These are phyloP conservation scores for Halichoerus grypus DNA, from an alignment of 2,113 vertebrate genomes.

Conservation along the genomic window DNA sequence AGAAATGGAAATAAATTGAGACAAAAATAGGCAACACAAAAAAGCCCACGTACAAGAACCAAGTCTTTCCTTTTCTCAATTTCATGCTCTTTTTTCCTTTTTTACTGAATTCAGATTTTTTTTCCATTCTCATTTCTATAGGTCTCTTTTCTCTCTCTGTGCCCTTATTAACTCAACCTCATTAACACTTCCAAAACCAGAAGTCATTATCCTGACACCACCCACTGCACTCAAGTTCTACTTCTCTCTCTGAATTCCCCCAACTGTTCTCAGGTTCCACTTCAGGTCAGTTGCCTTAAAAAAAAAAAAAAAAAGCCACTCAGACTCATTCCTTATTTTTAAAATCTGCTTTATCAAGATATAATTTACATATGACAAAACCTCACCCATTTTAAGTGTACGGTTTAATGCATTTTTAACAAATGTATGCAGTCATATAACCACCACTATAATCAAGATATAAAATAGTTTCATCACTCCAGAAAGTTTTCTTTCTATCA, in stretches of 20 bases:
- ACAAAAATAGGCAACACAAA: background rate
- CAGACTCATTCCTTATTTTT: slow-evolving; percentile 23
- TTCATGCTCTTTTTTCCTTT: background rate
- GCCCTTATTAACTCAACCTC: slow-evolving; percentile 56
- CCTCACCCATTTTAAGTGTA: background rate
- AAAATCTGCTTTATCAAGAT: background rate
- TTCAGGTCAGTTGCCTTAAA: slow-evolving; percentile 41
- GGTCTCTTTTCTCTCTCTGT: background rate
- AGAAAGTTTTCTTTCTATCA: background rate
- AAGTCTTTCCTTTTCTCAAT: background rate
- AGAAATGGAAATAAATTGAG: background rate
- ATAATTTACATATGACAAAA: background rate
- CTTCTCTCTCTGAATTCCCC: slow-evolving; percentile 43
- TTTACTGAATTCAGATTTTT: background rate
- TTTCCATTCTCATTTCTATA: background rate
- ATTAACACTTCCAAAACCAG: slow-evolving; percentile 62
- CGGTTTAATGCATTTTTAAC: background rate
- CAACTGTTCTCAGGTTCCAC: background rate
- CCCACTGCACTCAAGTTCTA: background rate
- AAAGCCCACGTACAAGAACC: background rate
- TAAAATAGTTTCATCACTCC: background rate
- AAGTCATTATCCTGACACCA: slow-evolving; percentile 42
- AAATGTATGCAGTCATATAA: background rate
- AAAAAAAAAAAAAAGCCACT: background rate
- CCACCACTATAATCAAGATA: background rate